Base-by-base conservation (phyloP, 2,797 vertebrate genomes). In the Channa striata region DNA sequence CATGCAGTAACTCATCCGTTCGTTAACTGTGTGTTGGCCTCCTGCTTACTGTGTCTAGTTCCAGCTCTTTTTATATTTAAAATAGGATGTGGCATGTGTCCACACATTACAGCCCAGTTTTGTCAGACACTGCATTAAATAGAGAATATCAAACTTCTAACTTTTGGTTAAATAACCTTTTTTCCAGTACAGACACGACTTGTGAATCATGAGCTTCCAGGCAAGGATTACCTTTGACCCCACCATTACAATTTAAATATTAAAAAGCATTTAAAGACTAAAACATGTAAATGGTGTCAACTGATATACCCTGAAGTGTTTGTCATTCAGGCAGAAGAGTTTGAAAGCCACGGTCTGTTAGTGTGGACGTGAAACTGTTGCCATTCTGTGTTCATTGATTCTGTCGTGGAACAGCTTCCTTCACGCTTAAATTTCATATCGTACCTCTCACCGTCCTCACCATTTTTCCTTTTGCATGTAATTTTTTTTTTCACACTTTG, bases 1-100 rank as follows among this genome's bases (percentile, higher is more conserved):
- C 80, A 77, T 37, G 14, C 70, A 74, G 72, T 80, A 84, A 87
- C 73, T 90, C 80, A 83, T 72, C 72, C 77, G 79, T 83, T 88
- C 81, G 72, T 44, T 42, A 8, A 34, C 49, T 62, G 68, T 83
- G 71, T 72, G 73, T 19, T 67, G 52, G 72, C 84, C 83, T 74
- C 84, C 83, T 88, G 87, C 74, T 75, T 50, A 46, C 76, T 77
- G 68, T 73, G 59, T 87, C 53, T 12, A 34, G 71, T 63, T 87
- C 83, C 80, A 82, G 54, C 54, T 79, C 61, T 33, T 72, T 73
- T 73, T 57, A 53, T 47, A 68, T 71, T 83, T n/a, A 58, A 70
- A 78, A 52, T 47, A 66, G 52, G 64, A 20, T 17, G 63, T 44
- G 44, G 36, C 21, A 44, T 78, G 50, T 23, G 51, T 52, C 53